Percentiles rank a stretch among this genome's conserved stretches.
Evolutionary conservation across 2,113 vertebrate genomes (phyloP).

Genomic region (Trogon melanurus): DNA sequence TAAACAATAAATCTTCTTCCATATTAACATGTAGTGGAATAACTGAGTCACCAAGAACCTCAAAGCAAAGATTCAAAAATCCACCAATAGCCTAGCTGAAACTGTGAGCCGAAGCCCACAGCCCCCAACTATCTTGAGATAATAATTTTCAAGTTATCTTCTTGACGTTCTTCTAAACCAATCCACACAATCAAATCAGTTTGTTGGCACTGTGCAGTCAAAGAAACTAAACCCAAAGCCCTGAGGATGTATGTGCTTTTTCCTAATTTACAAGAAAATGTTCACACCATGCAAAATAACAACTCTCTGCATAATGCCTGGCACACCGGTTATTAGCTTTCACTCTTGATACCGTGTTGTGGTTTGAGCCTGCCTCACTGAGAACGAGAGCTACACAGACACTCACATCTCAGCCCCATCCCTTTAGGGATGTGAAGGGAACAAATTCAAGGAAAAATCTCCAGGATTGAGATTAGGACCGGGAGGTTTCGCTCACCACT

Average conservation of each 20-base stretch:
- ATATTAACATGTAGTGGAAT: background rate
- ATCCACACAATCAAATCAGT: background rate
- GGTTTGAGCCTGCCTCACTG: too few species aligned
- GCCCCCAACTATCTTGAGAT: background rate
- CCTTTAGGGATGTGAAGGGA: too few species aligned
- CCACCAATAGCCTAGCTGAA: background rate
- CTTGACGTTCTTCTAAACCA: background rate
- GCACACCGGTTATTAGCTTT: background rate
- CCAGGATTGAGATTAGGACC: too few species aligned
- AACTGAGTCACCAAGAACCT: background rate
- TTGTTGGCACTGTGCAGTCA: background rate
- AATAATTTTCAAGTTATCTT: background rate
- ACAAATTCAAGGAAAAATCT: too few species aligned
- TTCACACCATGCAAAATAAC: background rate
- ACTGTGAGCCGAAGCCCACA: background rate
- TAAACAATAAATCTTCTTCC: background rate
- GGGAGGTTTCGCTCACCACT: too few species aligned
- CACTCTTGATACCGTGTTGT: background rate
- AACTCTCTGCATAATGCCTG: background rate
- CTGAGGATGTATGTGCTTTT: fast-evolving
- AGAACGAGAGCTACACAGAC: too few species aligned
- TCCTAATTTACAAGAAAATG: background rate
- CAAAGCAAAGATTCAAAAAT: background rate
- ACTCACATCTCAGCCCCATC: too few species aligned
- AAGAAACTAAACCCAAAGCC: background rate